A percentile compares a stretch with the other conserved stretches of the same genome.
Evolutionary conservation across 2,113 vertebrate genomes (phyloP).

Genomic region (Steatornis caripensis): DNA sequence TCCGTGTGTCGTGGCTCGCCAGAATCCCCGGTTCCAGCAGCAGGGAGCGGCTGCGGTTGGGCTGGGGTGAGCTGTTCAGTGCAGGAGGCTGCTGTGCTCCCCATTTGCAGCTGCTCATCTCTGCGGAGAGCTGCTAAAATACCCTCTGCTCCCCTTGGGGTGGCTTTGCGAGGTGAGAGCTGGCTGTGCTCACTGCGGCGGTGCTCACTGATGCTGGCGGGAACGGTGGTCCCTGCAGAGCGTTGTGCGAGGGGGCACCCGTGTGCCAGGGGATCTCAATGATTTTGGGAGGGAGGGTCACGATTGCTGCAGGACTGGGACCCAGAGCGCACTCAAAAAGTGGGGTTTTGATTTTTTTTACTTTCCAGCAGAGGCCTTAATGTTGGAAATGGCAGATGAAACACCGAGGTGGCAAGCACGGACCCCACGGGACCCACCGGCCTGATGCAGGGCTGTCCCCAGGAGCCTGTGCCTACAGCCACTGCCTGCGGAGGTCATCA

Average conservation of each 20-base stretch:
- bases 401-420: background rate
- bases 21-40: accelerated
- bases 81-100: background rate
- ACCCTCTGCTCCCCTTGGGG: background rate
- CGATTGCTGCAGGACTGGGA: background rate
- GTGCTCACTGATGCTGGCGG: accelerated
- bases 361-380: background rate
- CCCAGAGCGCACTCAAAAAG: background rate
- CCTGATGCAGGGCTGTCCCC: background rate
- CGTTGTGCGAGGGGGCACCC: background rate
- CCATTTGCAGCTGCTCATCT: background rate
- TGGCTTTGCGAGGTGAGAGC: background rate
- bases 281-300: background rate
- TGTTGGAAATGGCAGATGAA: background rate
- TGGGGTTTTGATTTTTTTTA: accelerated
- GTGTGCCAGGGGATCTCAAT: no score
- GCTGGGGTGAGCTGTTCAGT: background rate
- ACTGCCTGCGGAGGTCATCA: accelerated
- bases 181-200: accelerated
- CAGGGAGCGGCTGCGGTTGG: accelerated
- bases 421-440: accelerated
- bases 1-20: accelerated
- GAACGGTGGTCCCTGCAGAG: accelerated
- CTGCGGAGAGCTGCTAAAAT: background rate
- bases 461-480: background rate